These are phyloP conservation scores for Ophioderma brevispina DNA, from an alignment of 35 echinoderm and acorn worm species.

Conservation along the genomic window DNA sequence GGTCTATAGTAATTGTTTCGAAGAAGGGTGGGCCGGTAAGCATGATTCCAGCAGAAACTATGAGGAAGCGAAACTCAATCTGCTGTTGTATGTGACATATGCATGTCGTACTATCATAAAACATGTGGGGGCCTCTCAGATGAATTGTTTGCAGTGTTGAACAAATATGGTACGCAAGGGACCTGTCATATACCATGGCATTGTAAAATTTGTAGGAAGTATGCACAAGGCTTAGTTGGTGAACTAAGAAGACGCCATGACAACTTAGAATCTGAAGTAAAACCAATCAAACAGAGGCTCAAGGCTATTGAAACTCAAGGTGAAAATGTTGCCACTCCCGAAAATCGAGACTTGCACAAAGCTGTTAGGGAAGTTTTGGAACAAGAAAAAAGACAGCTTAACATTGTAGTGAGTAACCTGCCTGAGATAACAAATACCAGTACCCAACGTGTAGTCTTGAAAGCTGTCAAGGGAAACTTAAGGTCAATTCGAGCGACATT, in stretches of 20 bases:
- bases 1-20: too few species aligned
- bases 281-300: constrained; percentile 29
- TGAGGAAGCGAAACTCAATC: background rate
- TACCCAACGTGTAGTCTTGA: constrained; percentile 20
- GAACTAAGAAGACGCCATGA: constrained; percentile 8
- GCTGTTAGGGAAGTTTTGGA: constrained; percentile 12
- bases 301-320: background rate
- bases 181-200: constrained; percentile 37
- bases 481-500: constrained; percentile 17
- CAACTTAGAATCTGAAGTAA: constrained; percentile 25
- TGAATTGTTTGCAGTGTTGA: constrained; percentile 10
- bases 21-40: too few species aligned
- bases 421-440: constrained; percentile 12
- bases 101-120: constrained; percentile 26
- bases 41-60: too few species aligned
- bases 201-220: constrained; percentile 30
- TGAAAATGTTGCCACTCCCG: too few species aligned
- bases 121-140: constrained; percentile 24
- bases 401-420: constrained; percentile 21
- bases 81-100: constrained; percentile 41
- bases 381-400: constrained; percentile 28
- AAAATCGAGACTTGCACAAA: background rate
- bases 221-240: constrained; percentile 14
- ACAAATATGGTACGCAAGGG: constrained; percentile 20
- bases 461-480: constrained; percentile 17